A percentile compares a stretch with the other conserved stretches of the same genome.
Evolutionary conservation across 2,113 vertebrate genomes (phyloP).

Genomic region (Sapajus apella): DNA sequence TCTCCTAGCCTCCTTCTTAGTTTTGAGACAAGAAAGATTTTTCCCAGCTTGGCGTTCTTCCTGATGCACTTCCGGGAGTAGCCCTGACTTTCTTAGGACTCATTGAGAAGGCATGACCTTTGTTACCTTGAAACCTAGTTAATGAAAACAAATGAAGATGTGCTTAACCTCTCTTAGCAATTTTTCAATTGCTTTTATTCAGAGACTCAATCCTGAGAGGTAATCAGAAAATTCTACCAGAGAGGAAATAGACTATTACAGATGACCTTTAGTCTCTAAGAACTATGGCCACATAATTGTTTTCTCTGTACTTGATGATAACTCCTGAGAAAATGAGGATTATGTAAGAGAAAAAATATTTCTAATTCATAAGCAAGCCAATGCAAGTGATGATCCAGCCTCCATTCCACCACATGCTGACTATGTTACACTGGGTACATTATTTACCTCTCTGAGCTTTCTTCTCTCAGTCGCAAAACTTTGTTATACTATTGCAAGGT

Average conservation of each 20-base stretch:
- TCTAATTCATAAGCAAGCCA: not conserved
- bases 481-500: not conserved
- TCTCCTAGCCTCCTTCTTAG: not conserved
- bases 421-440: not conserved
- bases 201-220: not conserved
- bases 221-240: not conserved
- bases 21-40: not conserved
- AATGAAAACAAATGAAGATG: not conserved
- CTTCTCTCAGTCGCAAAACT: not conserved
- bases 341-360: not conserved
- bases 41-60: conserved; percentile 2
- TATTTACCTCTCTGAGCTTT: not conserved
- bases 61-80: not conserved
- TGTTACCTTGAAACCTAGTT: conserved; percentile 36
- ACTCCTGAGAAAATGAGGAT: not conserved
- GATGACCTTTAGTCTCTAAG: not conserved
- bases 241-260: not conserved
- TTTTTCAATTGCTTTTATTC: not conserved
- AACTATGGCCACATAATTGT: not conserved
- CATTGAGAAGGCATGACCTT: conserved; percentile 12
- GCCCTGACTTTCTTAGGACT: not conserved
- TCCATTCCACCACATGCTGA: not conserved
- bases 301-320: not conserved
- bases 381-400: not conserved
- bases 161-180: not conserved